Base-by-base conservation (phyloP, 1,140 invertebrate genomes). In the Chironomus striatipennis region DNA sequence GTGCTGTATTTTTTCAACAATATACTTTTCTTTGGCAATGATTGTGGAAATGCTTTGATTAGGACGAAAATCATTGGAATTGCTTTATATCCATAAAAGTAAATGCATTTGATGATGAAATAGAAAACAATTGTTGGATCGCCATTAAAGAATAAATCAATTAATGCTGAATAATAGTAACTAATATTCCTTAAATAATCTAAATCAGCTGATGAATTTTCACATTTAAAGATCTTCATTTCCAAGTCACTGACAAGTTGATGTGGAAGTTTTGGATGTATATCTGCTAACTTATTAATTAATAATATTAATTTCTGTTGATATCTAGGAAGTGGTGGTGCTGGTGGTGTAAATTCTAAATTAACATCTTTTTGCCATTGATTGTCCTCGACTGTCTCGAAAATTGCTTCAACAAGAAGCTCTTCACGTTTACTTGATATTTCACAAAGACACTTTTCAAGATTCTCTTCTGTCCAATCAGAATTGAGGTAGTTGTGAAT, bases 221-320 rank as follows among this genome's bases (percentile, higher is more conserved):
- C 47, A 57, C 12, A 57, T 57, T 57, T 57, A 4, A 57, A 57
- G 0, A 57, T 5, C n/a, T 57, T 57, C 47, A 57, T n/a, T 57
- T 57, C 47, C 15, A 57, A 15, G n/a, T 57, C 47, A 15, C 3
- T n/a, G 1, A 57, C 12, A 57, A 57, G 47, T n/a, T n/a, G 47
- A 57, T 57, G 47, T 12, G 47, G 47, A 5, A 57, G 47, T 15
- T n/a, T 1, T 15, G 47, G n/a, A 57, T 57, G 12, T 1, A 15
- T 15, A 12, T 57, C 47, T 1, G 47, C n/a, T 57, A 57, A 57
- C 4, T 57, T 57, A n/a, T 10, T 57, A n/a, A 57, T 57, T 5
- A 57, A n/a, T 57, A 57, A 57, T n/a, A 57, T 57, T n/a, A 57
- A n/a, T n/a, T 57, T 57, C 4, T 57, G 47, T 57, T 57, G 47